Base-by-base conservation (phyloP, 2,113 vertebrate genomes). In the Leptobrachium ailaonicum region DNA sequence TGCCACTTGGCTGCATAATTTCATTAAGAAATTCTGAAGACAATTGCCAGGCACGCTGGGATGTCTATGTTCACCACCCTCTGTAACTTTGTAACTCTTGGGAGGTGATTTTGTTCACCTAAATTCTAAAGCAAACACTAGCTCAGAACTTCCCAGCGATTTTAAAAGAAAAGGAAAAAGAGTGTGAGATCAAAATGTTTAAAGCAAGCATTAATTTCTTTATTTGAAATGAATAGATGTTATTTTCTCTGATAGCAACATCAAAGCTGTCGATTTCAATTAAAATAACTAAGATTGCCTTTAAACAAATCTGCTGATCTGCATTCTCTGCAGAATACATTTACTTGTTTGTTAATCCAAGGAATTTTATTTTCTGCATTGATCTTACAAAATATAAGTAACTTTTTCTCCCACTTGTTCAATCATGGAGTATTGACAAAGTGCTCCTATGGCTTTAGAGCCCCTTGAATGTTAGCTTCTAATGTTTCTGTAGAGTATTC, bases 221-320 rank as follows among this genome's bases (percentile, higher is more conserved):
- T 80, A 80, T 74, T 74, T 60, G 64, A 74, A 73, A 74, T 66
- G 45, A 68, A 74, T 74, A 54, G 10, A 76, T 77, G 76, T 68
- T 74, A 80, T 67, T 80, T 80, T 67, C 78, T 74, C 50, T 80
- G 78, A 68, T 80, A 68, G 53, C 13, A 44, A 80, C 62, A 80
- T 80, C 78, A 80, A 80, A 80, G 78, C 71, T 74, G 63, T 45
- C 71, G n/a, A 80, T 80, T 80, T 80, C 78, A 74, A 80, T 80
- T 80, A 80, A 80, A 68, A 66, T 63, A 67, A 68, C 54, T 44
- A 58, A 80, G 78, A 74, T 60, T 68, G 71, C 53, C 45, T 80
- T 80, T 80, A 68, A 80, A 74, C 78, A 80, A 68, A 80, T 74
- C 71, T 80, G 71, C 71, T 80, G 78, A 80, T 80, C 50, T 40